Percentiles rank a stretch among this genome's conserved stretches.
Evolutionary conservation across 2,888 invertebrate genomes (phyloP).

Genomic region (Perizoma affinitatum): DNA sequence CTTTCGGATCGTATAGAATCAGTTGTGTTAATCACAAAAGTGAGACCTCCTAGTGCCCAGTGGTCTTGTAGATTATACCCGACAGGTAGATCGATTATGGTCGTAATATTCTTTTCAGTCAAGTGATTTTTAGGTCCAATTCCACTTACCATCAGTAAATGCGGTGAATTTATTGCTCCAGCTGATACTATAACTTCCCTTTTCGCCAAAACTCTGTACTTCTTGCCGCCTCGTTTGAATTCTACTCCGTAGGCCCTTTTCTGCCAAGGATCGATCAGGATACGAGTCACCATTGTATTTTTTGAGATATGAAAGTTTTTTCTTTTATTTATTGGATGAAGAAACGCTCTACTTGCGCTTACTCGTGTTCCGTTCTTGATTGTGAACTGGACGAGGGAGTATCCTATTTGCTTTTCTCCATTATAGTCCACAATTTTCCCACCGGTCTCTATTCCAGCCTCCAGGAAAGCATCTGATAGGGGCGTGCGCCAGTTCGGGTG

Average conservation of each 20-base stretch:
- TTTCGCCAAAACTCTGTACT: constrained; percentile 71
- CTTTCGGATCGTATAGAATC: constrained; percentile 85
- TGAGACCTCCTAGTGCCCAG: constrained; percentile 87
- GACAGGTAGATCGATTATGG: constrained; percentile 86
- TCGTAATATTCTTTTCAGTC: constrained; percentile 80
- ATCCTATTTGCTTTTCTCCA: constrained; percentile 87
- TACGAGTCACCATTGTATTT: constrained; percentile 83
- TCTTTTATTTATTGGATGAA: constrained; percentile 84
- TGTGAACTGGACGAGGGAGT: constrained; percentile 87
- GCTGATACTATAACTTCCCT: constrained; percentile 91
- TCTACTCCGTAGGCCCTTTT: constrained; percentile 84
- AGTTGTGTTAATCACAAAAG: constrained; percentile 87
- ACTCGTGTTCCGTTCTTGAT: constrained; percentile 87
- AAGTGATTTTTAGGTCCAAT: constrained; percentile 87
- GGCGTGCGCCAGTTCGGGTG: constrained; percentile 83
- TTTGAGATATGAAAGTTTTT: constrained; percentile 86
- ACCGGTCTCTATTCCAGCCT: constrained; percentile 86
- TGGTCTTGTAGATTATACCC: constrained; percentile 93
- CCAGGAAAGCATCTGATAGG: constrained; percentile 85
- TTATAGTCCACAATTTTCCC: constrained; percentile 86
- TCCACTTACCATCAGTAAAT: constrained; percentile 92
- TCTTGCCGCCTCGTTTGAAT: constrained; percentile 80
- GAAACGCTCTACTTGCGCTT: constrained; percentile 89
- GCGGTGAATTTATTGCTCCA: constrained; percentile 91
- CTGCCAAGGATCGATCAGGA: constrained; percentile 79